Conservation (phyloP, 1,140 invertebrate genomes). For the Drosophila asahinai region DNA sequence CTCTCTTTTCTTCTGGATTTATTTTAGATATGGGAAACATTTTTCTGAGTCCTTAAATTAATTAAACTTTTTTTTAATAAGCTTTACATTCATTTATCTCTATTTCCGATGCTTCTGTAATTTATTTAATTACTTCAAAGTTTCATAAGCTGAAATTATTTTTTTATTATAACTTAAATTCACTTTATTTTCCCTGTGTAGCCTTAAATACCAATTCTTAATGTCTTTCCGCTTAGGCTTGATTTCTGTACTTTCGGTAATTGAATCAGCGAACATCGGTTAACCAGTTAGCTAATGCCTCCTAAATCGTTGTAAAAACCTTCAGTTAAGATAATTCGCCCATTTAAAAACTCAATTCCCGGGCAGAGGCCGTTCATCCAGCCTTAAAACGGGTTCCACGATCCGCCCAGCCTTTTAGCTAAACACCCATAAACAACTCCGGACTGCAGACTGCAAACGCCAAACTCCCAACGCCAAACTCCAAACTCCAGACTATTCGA, state of each 20-base stretch:
- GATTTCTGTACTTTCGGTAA: conserved; percentile 22
- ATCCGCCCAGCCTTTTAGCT: conserved; percentile 30
- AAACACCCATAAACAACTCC: conserved; percentile 53
- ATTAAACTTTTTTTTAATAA: too few relatives aligned
- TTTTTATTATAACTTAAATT: neutral
- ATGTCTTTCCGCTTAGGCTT: neutral
- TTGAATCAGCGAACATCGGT: conserved; percentile 31
- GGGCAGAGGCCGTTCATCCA: conserved; percentile 28
- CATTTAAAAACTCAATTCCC: conserved; percentile 44
- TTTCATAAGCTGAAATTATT: neutral
- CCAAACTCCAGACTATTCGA: conserved; percentile 12
- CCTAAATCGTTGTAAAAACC: conserved; percentile 34
- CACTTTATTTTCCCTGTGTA: neutral
- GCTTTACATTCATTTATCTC: neutral
- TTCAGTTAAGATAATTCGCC: conserved; percentile 41
- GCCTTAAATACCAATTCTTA: neutral
- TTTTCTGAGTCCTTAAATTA: too few relatives aligned
- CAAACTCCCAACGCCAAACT: neutral
- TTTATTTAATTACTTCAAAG: neutral
- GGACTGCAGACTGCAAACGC: neutral
- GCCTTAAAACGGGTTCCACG: conserved; percentile 28
- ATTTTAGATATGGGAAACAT: too few relatives aligned
- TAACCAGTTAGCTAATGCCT: conserved; percentile 32
- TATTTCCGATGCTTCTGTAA: neutral
- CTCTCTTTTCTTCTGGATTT: too few relatives aligned